Conservation (phyloP, 2,113 vertebrate species). For the Strigops habroptila region DNA sequence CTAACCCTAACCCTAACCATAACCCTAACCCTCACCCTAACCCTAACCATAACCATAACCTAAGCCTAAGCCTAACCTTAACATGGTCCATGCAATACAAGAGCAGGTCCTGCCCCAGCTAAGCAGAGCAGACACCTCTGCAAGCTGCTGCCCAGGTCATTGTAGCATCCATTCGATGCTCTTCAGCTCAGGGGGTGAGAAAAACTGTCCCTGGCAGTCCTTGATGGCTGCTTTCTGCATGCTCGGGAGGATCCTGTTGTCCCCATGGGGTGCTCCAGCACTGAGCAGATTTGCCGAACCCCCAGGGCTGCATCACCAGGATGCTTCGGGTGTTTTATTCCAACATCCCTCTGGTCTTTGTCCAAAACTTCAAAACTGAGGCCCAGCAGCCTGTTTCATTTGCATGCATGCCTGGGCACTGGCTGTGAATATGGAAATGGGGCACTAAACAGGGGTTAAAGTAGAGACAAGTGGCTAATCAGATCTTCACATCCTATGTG, state of each 20-base stretch:
- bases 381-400: background rate
- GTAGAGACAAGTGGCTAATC: background rate
- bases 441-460: background rate
- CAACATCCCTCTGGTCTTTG: fast-evolving
- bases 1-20: background rate
- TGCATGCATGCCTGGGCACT: background rate
- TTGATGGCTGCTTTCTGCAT: fast-evolving
- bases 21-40: background rate
- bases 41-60: background rate
- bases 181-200: background rate
- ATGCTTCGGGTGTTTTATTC: background rate
- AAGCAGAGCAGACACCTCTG: background rate
- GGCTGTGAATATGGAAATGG: background rate
- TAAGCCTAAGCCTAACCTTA: background rate
- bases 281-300: background rate
- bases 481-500: background rate
- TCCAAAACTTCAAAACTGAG: background rate
- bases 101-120: background rate
- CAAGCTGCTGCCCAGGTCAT: background rate
- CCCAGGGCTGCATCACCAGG: background rate
- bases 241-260: background rate
- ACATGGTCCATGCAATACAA: fast-evolving
- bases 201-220: background rate
- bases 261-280: background rate
- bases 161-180: fast-evolving